Conservation (phyloP, 2,888 invertebrate genomes). For the Phrixothrix hirtus region DNA sequence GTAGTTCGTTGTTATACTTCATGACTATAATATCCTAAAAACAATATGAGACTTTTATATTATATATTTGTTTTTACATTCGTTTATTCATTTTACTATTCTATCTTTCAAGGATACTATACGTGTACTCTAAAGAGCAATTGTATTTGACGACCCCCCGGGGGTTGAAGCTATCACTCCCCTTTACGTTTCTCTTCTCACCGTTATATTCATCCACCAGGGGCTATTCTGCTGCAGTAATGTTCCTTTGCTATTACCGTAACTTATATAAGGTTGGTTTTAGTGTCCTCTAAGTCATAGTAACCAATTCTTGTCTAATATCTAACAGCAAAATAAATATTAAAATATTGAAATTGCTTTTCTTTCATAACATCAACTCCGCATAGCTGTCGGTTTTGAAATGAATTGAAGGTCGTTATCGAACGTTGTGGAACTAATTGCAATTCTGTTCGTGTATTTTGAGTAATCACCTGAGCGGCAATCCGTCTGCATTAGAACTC, state of each 20-base stretch:
- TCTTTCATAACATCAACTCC: constrained; percentile 5
- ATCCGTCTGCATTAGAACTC: constrained; percentile 38
- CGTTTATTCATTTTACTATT: not conserved
- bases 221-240: constrained; percentile 44
- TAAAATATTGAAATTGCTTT: not conserved
- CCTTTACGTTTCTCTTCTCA: constrained; percentile 32
- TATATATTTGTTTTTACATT: not conserved
- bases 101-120: constrained; percentile 8
- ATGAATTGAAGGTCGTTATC: constrained; percentile 25
- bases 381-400: constrained; percentile 4
- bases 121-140: constrained; percentile 27
- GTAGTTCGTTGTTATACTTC: too few species aligned
- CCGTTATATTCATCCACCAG: constrained; percentile 33
- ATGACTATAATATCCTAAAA: too few species aligned
- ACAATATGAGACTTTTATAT: too few species aligned
- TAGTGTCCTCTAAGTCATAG: constrained; percentile 4
- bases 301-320: not conserved
- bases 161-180: constrained; percentile 34
- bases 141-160: constrained; percentile 33
- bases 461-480: constrained; percentile 38
- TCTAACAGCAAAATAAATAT: not conserved
- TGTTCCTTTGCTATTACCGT: constrained; percentile 45
- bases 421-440: constrained; percentile 24
- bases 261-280: constrained; percentile 32
- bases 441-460: constrained; percentile 33